Base-by-base conservation (phyloP, 2,797 vertebrate genomes). In the Echiichthys vipera region DNA sequence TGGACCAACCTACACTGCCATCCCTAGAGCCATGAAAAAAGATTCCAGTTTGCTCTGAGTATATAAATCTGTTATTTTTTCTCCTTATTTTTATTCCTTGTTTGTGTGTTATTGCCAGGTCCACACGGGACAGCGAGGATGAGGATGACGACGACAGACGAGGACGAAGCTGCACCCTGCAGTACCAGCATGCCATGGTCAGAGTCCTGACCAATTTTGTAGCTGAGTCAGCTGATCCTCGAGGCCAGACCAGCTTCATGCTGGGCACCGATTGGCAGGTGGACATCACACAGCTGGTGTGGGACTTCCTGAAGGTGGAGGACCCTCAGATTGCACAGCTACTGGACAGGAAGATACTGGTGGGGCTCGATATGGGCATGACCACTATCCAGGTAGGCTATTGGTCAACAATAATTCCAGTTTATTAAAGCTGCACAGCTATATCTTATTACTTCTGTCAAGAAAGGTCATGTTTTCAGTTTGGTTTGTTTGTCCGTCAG, bases 201-300 rank as follows among this genome's bases (percentile, higher is more conserved):
- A 91, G 97, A 1, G 96, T 99, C 47, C 95, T 99, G 53, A 97
- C 97, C 0, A 96, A 97, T 62, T 99, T 99, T 4, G 96, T 98
- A 18, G 95, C 96, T 0, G 97, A 99, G 81, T 94, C 95, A 0
- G 80, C 94, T 0, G 94, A 95, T 14, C 92, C 94, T 0, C 95
- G 95, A 84, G 95, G 94, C 0, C 96, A 96, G 88, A 95, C 92
- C 29, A 91, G 84, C 70, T 95, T 93, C 87, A 92, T 99, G 93
- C 93, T 99, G 50, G 94, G 96, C 62, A 92, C 95, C 0, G 96
- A 97, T 24, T 99, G 97, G 98, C 98, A 98, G 84, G 92, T 97
- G 24, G 98, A 99, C 90, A 94, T 99, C 83, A 98, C 97, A 0
- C 95, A 96, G 83, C 88, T 99, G 74, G 96, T 99, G 42, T 94